These are phyloP conservation scores for Mesoligia furuncula DNA, from an alignment of 2,888 invertebrate genomes.

Conservation along the genomic window DNA sequence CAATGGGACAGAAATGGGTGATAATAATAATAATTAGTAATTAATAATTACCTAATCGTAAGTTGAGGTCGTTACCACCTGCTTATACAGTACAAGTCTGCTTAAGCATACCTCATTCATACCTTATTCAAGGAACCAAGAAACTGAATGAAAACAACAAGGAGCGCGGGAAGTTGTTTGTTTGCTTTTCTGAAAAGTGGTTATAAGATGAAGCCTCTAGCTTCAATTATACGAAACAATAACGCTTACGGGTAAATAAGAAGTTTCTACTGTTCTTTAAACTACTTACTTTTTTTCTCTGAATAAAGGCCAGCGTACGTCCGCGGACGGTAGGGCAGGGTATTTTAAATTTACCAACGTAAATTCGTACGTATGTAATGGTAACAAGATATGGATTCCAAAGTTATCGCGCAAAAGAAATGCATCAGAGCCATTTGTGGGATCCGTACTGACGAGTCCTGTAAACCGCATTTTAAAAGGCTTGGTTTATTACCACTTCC, in stretches of 20 bases:
- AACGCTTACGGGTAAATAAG: not conserved
- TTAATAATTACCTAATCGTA: no score
- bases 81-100: not conserved
- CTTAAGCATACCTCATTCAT: constrained; percentile 11
- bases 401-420: no score
- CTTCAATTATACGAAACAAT: constrained; percentile 9
- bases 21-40: no score
- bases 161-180: not conserved
- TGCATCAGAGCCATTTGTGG: no score
- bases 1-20: no score
- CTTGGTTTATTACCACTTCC: no score
- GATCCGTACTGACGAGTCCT: no score
- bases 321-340: no score
- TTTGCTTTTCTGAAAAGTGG: constrained; percentile 8
- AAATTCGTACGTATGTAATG: not conserved
- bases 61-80: not conserved
- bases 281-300: not conserved
- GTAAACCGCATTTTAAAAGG: no score
- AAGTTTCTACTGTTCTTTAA: not conserved
- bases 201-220: constrained; percentile 10
- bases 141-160: constrained; percentile 21
- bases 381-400: not conserved
- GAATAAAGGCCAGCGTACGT: not conserved
- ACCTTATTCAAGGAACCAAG: constrained; percentile 22
- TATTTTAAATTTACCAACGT: not conserved